Percentiles rank a stretch among this genome's conserved stretches.
Conservation (phyloP, 1,140 invertebrate genomes). For the Neodiprion lecontei region DNA sequence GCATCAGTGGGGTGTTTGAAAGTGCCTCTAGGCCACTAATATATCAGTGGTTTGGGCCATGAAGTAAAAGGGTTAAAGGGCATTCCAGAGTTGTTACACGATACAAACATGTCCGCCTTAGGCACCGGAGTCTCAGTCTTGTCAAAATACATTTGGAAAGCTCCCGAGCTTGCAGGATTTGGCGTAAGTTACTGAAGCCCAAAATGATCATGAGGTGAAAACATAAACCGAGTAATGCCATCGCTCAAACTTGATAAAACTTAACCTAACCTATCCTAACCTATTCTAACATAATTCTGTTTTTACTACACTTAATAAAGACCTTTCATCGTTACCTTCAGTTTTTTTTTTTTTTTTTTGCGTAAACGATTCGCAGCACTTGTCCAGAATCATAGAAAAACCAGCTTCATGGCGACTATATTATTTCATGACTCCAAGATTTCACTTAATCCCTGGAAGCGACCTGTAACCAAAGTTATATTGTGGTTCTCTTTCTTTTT, state of each 20-base stretch:
- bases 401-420: not conserved
- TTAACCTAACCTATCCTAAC: not conserved
- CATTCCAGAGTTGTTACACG: too few relatives aligned
- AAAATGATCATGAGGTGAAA: slow-evolving; percentile 7
- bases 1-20: too few relatives aligned
- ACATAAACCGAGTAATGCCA: slow-evolving; percentile 4
- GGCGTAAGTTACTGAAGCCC: slow-evolving; percentile 31
- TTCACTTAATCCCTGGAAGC: not conserved
- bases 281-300: slow-evolving; percentile 1
- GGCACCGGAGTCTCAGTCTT: slow-evolving; percentile 21
- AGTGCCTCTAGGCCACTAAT: too few relatives aligned
- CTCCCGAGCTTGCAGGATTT: slow-evolving; percentile 21
- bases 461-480: not conserved
- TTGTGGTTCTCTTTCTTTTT: not conserved
- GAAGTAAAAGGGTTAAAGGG: too few relatives aligned
- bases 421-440: not conserved
- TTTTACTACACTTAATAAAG: not conserved
- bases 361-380: not conserved
- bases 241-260: not conserved
- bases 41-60: too few relatives aligned
- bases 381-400: too few relatives aligned
- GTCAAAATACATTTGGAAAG: slow-evolving; percentile 29
- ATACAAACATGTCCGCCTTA: slow-evolving; percentile 35
- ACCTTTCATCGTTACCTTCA: not conserved
- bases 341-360: not conserved